A percentile compares a stretch with the other conserved stretches of the same genome.
These are phyloP conservation scores for Axea sp. DNA, from an alignment of 2,888 invertebrate genomes.

Conservation along the genomic window DNA sequence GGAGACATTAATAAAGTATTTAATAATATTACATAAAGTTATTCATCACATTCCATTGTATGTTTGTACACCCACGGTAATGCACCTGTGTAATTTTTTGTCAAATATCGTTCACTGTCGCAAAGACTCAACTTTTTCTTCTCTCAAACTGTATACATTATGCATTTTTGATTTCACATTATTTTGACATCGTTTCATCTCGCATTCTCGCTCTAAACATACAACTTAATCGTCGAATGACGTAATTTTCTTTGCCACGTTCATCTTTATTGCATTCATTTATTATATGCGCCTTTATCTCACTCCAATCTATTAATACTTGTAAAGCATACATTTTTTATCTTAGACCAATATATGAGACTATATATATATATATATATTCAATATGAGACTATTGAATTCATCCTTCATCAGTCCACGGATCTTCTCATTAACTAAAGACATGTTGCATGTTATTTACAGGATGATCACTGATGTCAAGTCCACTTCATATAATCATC, in stretches of 20 bases:
- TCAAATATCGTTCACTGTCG: slow-evolving; percentile 12
- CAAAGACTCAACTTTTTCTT: slow-evolving; percentile 7
- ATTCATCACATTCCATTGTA: too few species aligned
- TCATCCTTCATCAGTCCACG: neutral
- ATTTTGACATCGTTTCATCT: slow-evolving; percentile 3
- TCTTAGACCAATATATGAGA: neutral
- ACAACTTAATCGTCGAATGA: slow-evolving; percentile 1
- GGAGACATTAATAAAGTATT: too few species aligned
- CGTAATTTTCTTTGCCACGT: neutral
- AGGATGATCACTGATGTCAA: slow-evolving; percentile 69
- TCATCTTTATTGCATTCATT: slow-evolving; percentile 1
- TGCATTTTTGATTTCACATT: neutral
- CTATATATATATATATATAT: too few species aligned
- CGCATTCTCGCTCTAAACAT: neutral
- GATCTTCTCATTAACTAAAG: slow-evolving; percentile 3
- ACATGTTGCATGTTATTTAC: slow-evolving; percentile 61
- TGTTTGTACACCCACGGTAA: slow-evolving; percentile 16
- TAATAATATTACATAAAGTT: too few species aligned
- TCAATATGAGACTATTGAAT: too few species aligned
- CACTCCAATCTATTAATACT: too few species aligned
- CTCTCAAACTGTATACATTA: slow-evolving; percentile 4
- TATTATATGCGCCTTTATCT: too few species aligned
- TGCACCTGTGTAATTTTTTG: neutral
- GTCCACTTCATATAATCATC: slow-evolving; percentile 66
- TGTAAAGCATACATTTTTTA: neutral